phyloP scores from a whole-genome alignment of 1,140 invertebrate species.

The Bombus confusus region DNA sequence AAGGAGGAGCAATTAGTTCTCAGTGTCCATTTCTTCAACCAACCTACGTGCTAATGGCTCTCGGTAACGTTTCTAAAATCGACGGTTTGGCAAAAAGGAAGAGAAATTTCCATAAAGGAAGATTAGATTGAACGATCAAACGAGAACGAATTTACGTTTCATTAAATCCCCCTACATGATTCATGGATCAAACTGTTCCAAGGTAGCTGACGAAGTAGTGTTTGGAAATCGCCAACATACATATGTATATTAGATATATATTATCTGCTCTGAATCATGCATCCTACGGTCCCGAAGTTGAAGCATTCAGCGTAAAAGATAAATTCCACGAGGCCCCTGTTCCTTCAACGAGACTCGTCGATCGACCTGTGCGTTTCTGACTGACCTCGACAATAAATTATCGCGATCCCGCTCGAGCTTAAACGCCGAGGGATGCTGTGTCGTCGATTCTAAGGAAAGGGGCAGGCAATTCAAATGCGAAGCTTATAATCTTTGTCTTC shows the following conservation, averaged over 20 bases:
- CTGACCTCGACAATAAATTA: constrained; percentile 36
- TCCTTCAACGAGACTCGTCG: background rate
- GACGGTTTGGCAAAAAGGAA: background rate
- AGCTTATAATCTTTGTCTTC: background rate
- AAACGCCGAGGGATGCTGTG: background rate
- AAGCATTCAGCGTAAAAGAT: background rate
- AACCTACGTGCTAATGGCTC: too few relatives aligned
- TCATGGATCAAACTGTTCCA: background rate
- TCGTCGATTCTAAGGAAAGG: background rate
- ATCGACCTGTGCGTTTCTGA: constrained; percentile 18
- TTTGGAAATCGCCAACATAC: background rate
- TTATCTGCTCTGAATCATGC: too few relatives aligned
- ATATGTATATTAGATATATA: too few relatives aligned
- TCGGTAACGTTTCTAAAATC: background rate
- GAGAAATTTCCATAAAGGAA: background rate
- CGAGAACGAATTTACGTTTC: background rate
- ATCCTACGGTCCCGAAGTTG: background rate
- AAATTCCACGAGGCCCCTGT: background rate
- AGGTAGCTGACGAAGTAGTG: too few relatives aligned
- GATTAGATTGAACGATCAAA: background rate
- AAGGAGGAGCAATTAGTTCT: background rate
- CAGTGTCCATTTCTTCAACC: background rate
- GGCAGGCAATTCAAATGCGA: background rate
- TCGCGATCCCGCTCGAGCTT: constrained; percentile 23
- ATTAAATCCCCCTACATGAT: background rate